A percentile compares a stretch with the other conserved stretches of the same genome.
Conservation (phyloP, 2,113 vertebrate genomes). For the Coptodon rendalli region DNA sequence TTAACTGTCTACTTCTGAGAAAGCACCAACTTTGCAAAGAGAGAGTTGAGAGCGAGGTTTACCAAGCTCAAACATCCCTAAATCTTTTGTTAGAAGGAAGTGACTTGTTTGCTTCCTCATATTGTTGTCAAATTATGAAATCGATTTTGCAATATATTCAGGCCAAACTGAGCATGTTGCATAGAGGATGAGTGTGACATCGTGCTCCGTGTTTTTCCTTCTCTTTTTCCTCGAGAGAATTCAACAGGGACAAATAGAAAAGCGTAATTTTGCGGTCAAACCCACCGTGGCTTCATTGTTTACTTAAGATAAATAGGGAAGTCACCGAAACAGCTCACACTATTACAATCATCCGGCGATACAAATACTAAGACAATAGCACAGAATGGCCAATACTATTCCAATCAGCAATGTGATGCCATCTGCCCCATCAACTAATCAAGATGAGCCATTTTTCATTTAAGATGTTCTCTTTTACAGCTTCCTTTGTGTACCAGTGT, state of each 20-base stretch:
- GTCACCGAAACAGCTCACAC: not conserved
- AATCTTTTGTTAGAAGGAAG: slow-evolving; percentile 14
- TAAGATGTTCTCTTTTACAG: not conserved
- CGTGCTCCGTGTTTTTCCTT: not conserved
- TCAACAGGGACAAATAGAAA: not conserved
- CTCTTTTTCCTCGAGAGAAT: not conserved
- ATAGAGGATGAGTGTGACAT: not conserved
- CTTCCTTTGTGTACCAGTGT: not conserved
- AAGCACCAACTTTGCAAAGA: not conserved
- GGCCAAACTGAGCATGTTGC: not conserved
- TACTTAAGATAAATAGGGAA: not conserved
- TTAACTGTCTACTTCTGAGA: not conserved
- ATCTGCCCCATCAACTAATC: not conserved
- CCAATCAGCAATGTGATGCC: not conserved
- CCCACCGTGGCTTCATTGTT: not conserved
- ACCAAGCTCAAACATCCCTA: not conserved
- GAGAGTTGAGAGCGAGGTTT: not conserved
- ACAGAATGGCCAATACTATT: not conserved
- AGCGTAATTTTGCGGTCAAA: not conserved
- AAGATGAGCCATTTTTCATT: not conserved
- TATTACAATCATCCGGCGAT: not conserved
- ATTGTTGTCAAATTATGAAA: slow-evolving; percentile 32
- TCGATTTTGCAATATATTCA: slow-evolving; percentile 22
- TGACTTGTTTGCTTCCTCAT: slow-evolving; percentile 9
- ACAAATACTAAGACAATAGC: not conserved